Evolutionary conservation across 1,140 invertebrate species (phyloP).

Genomic region (Drosophila arawakana): DNA sequence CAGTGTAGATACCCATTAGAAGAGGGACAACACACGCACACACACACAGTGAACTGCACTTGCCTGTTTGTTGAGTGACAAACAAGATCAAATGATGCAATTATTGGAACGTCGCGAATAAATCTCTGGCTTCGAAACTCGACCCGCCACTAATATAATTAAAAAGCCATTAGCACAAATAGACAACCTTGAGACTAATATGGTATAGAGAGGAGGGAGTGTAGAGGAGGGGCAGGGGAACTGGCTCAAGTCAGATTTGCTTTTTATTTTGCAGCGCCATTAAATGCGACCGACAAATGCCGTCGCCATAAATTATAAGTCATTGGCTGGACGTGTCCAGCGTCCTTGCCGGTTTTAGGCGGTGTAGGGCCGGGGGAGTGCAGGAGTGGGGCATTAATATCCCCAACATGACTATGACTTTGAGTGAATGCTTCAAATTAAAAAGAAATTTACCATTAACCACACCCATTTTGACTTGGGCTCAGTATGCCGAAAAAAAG

Average conservation of each 20-base stretch:
- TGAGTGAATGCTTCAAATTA: conserved; percentile 84
- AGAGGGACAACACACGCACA: conserved; percentile 10
- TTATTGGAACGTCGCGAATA: conserved; percentile 50
- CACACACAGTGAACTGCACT: conserved; percentile 46
- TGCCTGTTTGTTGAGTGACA: conserved; percentile 50
- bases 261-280: conserved; percentile 48
- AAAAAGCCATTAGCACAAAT: conserved; percentile 78
- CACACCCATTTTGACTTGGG: conserved; percentile 59
- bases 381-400: conserved; percentile 65
- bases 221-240: not conserved
- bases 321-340: conserved; percentile 59
- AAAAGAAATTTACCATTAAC: conserved; percentile 83
- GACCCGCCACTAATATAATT: conserved; percentile 77
- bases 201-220: not conserved
- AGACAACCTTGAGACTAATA: conserved; percentile 61
- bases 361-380: no score
- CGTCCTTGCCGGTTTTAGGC: not conserved
- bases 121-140: conserved; percentile 57
- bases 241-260: conserved; percentile 16
- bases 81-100: conserved; percentile 79
- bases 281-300: conserved; percentile 60
- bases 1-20: no score
- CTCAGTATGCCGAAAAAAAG: conserved; percentile 13
- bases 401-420: conserved; percentile 81
- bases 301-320: conserved; percentile 83